Evolutionary conservation across 2,797 vertebrate species (phyloP).

Genomic region (Rhynchotus rufescens): DNA sequence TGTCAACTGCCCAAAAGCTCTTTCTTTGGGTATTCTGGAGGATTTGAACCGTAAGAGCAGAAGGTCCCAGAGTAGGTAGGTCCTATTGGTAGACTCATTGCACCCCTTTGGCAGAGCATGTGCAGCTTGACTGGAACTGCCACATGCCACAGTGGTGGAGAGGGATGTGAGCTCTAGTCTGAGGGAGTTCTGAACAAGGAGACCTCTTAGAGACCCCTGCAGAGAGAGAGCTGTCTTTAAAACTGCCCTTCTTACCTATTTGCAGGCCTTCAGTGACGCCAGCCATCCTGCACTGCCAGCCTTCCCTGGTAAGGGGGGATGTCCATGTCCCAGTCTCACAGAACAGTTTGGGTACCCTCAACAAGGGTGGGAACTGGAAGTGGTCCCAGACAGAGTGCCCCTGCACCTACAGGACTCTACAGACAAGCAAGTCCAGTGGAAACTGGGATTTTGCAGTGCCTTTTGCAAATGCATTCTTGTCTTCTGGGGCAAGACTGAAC

Average conservation of each 20-base stretch:
- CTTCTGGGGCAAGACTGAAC: neutral
- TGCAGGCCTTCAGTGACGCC: constrained; percentile 74
- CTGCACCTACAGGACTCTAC: neutral
- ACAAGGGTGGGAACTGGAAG: neutral
- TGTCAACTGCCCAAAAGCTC: neutral
- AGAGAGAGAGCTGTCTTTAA: neutral
- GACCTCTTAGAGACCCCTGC: too few relatives aligned
- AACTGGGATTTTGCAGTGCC: neutral
- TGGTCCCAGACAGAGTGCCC: neutral
- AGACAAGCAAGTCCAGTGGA: neutral
- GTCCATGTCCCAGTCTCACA: neutral
- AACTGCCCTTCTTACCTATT: neutral
- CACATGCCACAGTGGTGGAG: neutral
- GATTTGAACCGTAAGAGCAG: neutral
- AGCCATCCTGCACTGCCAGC: constrained; percentile 34
- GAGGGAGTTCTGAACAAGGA: neutral
- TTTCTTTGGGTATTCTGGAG: neutral
- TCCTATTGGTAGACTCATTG: neutral
- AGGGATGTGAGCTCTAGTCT: neutral
- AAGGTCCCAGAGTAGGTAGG: neutral
- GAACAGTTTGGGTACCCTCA: rapidly evolving
- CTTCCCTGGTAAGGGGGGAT: constrained; percentile 73
- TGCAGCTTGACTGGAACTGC: neutral
- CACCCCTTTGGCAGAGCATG: neutral
- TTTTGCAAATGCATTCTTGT: neutral